Evolutionary conservation across 2,888 invertebrate species (phyloP).

Genomic region (Papilio demoleus): DNA sequence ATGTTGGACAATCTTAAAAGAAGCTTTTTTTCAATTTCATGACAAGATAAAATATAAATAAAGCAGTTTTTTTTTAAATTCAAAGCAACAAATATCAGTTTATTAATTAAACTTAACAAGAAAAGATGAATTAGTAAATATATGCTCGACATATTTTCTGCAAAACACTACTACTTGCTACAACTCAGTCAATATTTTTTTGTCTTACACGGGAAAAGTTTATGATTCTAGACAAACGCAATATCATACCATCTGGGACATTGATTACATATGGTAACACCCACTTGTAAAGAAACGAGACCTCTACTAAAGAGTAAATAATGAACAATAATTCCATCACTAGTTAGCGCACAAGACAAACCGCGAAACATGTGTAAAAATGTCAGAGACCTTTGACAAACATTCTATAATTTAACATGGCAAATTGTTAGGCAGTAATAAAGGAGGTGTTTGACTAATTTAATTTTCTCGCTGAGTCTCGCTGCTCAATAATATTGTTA

Average conservation of each 20-base stretch:
- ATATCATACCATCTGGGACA: conserved; percentile 2
- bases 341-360: conserved; percentile 63
- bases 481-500: conserved; percentile 69
- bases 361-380: conserved; percentile 54
- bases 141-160: no score
- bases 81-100: no score
- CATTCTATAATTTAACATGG: conserved; percentile 59
- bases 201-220: no score
- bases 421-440: conserved; percentile 49
- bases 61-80: not conserved
- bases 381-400: conserved; percentile 52
- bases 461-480: conserved; percentile 60
- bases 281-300: conserved; percentile 40
- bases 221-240: no score
- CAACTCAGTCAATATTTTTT: no score
- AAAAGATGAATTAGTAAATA: no score
- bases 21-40: not conserved
- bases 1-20: conserved; percentile 57
- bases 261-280: conserved; percentile 21
- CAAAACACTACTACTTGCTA: no score
- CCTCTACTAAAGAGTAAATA: conserved; percentile 63
- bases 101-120: no score
- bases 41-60: not conserved
- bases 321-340: conserved; percentile 69
- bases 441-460: conserved; percentile 63